These are phyloP conservation scores for Haliclona indistincta DNA, from an alignment of 37 sponge, comb jelly and placozoan genomes.

Conservation along the genomic window DNA sequence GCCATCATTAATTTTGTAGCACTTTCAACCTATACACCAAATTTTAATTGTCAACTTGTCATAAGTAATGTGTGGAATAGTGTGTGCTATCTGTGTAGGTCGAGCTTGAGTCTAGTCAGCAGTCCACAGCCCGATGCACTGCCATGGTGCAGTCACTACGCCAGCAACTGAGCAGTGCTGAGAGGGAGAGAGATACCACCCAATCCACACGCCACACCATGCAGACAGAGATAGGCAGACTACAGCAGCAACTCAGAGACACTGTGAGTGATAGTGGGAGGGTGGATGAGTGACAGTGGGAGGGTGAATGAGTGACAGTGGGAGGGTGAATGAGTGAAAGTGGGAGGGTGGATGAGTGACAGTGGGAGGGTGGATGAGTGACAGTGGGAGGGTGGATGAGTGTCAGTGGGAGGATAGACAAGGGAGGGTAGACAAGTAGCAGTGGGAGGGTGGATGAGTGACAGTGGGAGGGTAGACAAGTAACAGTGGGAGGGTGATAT, in stretches of 20 bases:
- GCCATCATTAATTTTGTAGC: too few relatives aligned
- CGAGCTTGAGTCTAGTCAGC: slow-evolving; percentile 43
- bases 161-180: slow-evolving; percentile 30
- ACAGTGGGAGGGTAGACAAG: too few relatives aligned
- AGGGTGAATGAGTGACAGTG: too few relatives aligned
- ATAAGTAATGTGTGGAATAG: too few relatives aligned
- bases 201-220: slow-evolving; percentile 7
- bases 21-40: background rate
- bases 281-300: background rate
- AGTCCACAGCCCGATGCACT: slow-evolving; percentile 30
- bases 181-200: background rate
- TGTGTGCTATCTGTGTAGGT: too few relatives aligned
- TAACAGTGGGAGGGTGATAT: too few relatives aligned
- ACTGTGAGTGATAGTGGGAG: slow-evolving; percentile 12
- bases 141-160: slow-evolving; percentile 39
- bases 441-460: too few relatives aligned
- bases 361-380: background rate
- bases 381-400: background rate
- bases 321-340: too few relatives aligned
- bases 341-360: slow-evolving; percentile 1
- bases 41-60: background rate
- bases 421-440: background rate
- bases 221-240: slow-evolving; percentile 40
- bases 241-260: slow-evolving; percentile 35
- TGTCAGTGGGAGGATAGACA: slow-evolving; percentile 2